Percentiles rank a stretch among this genome's conserved stretches.
phyloP scores from a whole-genome alignment of 1,140 invertebrate genomes.

The Goniozus legneri region DNA sequence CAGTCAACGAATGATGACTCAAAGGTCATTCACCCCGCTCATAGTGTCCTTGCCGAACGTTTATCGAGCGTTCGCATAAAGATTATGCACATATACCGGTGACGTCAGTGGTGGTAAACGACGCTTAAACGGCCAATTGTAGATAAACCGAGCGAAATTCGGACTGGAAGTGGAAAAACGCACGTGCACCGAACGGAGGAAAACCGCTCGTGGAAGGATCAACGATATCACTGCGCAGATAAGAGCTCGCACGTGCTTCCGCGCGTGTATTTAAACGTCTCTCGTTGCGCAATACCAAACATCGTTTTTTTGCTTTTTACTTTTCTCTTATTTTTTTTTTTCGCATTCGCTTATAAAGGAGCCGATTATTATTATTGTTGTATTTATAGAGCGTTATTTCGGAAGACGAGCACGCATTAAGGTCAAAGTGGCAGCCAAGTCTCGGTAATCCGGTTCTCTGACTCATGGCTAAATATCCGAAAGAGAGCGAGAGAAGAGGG shows the following conservation, averaged over 20 bases:
- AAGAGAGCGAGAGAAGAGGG: constrained; percentile 4
- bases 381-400: too few species aligned
- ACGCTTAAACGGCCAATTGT: background rate
- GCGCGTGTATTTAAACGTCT: constrained; percentile 14
- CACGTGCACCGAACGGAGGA: too few species aligned
- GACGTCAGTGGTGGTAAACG: background rate
- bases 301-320: too few species aligned
- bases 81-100: background rate
- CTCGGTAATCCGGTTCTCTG: constrained; percentile 22
- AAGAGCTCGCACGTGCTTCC: constrained; percentile 7
- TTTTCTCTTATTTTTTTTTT: too few species aligned
- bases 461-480: constrained; percentile 26
- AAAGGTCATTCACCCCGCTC: background rate
- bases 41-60: background rate
- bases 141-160: too few species aligned
- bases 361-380: too few species aligned
- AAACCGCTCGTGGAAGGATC: too few species aligned
- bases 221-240: constrained; percentile 22
- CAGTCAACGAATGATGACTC: background rate
- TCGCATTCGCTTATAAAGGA: too few species aligned
- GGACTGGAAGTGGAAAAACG: too few species aligned
- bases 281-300: too few species aligned
- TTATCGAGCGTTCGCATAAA: background rate
- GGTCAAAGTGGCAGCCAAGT: constrained; percentile 27
- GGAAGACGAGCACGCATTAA: too few species aligned